Conservation (phyloP, 1,140 invertebrate genomes). For the Halictus rubicundus region DNA sequence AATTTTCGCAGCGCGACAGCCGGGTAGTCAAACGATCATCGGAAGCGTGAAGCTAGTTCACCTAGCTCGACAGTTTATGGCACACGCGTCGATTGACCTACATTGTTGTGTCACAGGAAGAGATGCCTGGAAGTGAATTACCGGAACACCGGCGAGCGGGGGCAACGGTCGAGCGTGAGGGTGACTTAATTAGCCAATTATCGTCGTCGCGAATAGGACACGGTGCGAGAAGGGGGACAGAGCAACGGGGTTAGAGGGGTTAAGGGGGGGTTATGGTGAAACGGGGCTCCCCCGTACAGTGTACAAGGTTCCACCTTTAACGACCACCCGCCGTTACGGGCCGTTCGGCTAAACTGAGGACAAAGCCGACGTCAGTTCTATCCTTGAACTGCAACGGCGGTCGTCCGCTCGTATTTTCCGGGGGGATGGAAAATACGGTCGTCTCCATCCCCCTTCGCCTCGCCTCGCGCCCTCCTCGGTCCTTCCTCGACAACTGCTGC, state of each 20-base stretch:
- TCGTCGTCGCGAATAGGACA: constrained; percentile 15
- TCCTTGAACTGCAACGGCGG: constrained; percentile 47
- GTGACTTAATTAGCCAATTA: constrained; percentile 67
- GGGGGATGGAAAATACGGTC: background rate
- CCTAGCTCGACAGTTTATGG: constrained; percentile 45
- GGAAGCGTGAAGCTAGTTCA: constrained; percentile 50
- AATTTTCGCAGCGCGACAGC: no score
- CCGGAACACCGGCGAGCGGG: constrained; percentile 24
- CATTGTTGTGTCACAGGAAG: constrained; percentile 55
- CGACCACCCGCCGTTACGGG: constrained; percentile 20
- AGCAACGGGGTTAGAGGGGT: no score
- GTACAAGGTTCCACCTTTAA: background rate
- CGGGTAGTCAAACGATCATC: background rate
- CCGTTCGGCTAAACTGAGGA: constrained; percentile 34
- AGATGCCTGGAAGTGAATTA: constrained; percentile 54
- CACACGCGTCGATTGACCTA: constrained; percentile 64
- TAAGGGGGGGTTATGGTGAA: no score
- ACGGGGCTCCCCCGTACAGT: no score
- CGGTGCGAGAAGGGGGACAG: no score
- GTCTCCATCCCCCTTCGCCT: no score
- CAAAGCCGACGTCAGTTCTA: constrained; percentile 53
- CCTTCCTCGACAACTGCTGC: no score
- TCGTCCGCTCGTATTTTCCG: background rate
- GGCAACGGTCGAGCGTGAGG: constrained; percentile 48
- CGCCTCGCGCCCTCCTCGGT: no score